phyloP scores from a whole-genome alignment of 2,113 vertebrate genomes.

The Centrocercus urophasianus region DNA sequence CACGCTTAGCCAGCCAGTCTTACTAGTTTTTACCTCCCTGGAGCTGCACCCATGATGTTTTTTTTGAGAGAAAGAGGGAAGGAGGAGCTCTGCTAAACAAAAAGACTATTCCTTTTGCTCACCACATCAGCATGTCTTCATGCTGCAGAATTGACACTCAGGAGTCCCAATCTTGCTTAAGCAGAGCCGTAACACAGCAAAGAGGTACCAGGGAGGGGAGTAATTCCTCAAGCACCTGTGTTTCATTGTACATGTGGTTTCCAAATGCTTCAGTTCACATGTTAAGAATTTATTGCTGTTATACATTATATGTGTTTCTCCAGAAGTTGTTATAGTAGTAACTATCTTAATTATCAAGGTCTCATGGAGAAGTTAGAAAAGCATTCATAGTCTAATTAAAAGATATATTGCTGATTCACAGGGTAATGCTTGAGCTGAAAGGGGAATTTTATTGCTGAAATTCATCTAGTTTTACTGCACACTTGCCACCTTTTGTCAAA shows the following conservation, averaged over 20 bases:
- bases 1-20: neutral
- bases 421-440: neutral
- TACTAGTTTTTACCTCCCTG: neutral
- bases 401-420: neutral
- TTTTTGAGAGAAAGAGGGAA: neutral
- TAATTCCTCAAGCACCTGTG: neutral
- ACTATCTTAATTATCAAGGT: neutral
- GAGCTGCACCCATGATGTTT: neutral
- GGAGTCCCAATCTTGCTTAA: neutral
- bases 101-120: neutral
- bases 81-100: neutral
- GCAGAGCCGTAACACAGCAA: neutral
- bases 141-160: neutral
- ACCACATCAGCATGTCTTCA: neutral
- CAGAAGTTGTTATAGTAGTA: slow-evolving; percentile 12
- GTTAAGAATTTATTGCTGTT: slow-evolving; percentile 7
- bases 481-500: neutral
- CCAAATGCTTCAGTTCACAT: neutral
- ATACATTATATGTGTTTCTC: neutral
- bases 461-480: slow-evolving; percentile 1
- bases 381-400: slow-evolving; percentile 17
- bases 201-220: neutral
- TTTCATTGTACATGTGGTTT: neutral
- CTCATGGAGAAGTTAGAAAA: slow-evolving; percentile 24
- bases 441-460: neutral